Percentiles rank a stretch among this genome's conserved stretches.
Evolutionary conservation across 2,888 invertebrate species (phyloP).

Genomic region (Eurytoma californica): DNA sequence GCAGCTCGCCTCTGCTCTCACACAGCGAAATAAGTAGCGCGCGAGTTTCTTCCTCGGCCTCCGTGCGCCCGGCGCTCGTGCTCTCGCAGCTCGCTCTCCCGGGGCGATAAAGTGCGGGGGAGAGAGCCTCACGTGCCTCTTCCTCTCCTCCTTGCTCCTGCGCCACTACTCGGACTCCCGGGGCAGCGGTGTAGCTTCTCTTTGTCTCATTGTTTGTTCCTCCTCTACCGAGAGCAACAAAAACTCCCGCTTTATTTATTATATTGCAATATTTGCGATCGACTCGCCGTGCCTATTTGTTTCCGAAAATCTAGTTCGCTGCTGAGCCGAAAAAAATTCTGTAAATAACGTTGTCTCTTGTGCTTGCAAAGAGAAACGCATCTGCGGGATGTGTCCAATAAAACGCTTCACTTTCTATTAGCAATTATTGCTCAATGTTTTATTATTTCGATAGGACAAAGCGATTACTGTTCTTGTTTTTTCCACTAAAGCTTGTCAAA

Average conservation of each 20-base stretch:
- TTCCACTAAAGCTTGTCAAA: conserved; percentile 15
- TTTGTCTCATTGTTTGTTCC: conserved; percentile 56
- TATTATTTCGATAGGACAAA: conserved; percentile 25
- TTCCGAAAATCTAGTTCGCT: conserved; percentile 21
- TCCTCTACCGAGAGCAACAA: not conserved
- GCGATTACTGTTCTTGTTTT: conserved; percentile 30
- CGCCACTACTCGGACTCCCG: not conserved
- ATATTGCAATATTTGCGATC: conserved; percentile 51
- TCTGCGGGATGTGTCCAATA: not conserved
- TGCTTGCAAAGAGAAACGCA: not conserved
- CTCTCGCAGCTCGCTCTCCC: conserved; percentile 18
- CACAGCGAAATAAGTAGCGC: conserved; percentile 51
- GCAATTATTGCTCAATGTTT: not conserved
- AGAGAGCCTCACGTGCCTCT: conserved; percentile 22
- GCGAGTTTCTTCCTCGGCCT: conserved; percentile 30
- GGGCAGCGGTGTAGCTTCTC: conserved; percentile 50
- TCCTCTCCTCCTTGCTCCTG: conserved; percentile 9
- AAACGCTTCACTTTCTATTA: not conserved
- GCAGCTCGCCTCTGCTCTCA: conserved; percentile 6
- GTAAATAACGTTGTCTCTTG: not conserved
- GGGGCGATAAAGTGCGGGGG: conserved; percentile 48
- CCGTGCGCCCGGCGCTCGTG: conserved; percentile 4
- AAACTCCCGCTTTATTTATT: conserved; percentile 42
- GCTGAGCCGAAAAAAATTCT: too few relatives aligned
- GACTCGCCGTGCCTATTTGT: conserved; percentile 37